Base-by-base conservation (phyloP, 1,140 invertebrate genomes). In the Bombus picipes region DNA sequence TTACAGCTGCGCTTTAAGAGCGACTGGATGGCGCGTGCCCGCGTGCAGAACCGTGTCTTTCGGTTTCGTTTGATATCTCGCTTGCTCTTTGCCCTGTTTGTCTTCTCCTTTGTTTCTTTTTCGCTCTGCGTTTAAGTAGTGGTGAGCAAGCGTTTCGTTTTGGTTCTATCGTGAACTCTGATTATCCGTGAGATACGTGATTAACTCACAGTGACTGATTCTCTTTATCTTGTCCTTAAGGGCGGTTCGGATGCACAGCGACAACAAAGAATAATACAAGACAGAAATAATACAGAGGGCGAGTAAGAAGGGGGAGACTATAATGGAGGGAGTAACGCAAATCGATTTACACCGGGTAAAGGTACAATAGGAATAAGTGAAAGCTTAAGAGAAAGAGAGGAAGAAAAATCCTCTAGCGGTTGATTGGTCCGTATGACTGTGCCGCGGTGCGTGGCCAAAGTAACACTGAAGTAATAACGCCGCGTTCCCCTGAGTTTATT, bases 391-490 rank as follows among this genome's bases (percentile, higher is more conserved):
- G 53, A 72, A 32, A 79, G 39, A 72, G 15, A 68, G 34, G 13
- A 71, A 57, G 6, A 75, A 53, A 62, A 37, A 82, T 66, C 34
- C 9, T 2, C 57, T 39, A 12, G 34, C 15, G 28, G 4, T 41
- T 32, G 25, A 18, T 8, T 32, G 15, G 8, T 62, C 15, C 5
- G 32, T 39, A 25, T 72, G 74, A 77, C 74, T 78, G 81, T 74
- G 83, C 79, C 87, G 62, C 74, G 86, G 66, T 92, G 89, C 86
- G 89, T 90, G 89, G 93, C 91, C 92, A 81, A 91, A 92, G 91
- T 91, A 89, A 87, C 92, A 95, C 94, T 95, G 94, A 93, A 92
- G 92, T 88, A 91, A 91, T 88, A 82, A 85, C 88, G 90, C 76
- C 75, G 84, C 81, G 88, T 85, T 90, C 87, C 87, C 89, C 83